Evolutionary conservation across 2,113 vertebrate species (phyloP).

Genomic region (Leptosomus discolor): DNA sequence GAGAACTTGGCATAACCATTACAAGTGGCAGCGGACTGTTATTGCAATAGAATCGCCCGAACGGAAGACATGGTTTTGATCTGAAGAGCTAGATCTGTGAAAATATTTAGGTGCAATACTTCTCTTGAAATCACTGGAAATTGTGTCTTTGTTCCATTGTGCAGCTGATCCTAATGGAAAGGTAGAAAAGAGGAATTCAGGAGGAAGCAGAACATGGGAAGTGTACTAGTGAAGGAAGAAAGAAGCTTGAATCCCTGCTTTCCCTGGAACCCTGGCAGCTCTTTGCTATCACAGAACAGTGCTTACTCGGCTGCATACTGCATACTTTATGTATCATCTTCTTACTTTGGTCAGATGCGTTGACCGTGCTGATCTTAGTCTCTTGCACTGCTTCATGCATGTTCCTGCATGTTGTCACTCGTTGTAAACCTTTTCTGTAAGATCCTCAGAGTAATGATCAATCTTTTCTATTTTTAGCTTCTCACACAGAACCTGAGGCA

Average conservation of each 20-base stretch:
- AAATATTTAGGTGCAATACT: neutral
- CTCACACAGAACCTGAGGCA: neutral
- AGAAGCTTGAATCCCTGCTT: neutral
- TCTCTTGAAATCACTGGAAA: neutral
- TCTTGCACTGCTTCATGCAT: neutral
- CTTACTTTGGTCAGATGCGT: neutral
- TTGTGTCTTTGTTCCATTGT: neutral
- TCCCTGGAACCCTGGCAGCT: neutral
- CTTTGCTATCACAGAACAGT: neutral
- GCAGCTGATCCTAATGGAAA: neutral
- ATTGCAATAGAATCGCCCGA: neutral
- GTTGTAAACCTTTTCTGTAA: neutral
- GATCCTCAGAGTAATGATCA: neutral
- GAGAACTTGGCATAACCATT: neutral
- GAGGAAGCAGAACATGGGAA: neutral
- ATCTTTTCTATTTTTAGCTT: neutral
- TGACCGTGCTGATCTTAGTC: neutral
- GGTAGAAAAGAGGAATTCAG: neutral
- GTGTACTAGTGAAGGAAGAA: neutral
- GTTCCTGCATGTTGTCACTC: neutral
- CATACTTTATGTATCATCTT: fast-evolving
- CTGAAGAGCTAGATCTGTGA: neutral
- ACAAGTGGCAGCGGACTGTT: neutral
- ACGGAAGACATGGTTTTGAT: neutral
- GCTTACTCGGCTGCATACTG: neutral